Percentiles rank a stretch among this genome's conserved stretches.
phyloP scores from a whole-genome alignment of 2,113 vertebrate genomes.

The Paralichthys olivaceus region DNA sequence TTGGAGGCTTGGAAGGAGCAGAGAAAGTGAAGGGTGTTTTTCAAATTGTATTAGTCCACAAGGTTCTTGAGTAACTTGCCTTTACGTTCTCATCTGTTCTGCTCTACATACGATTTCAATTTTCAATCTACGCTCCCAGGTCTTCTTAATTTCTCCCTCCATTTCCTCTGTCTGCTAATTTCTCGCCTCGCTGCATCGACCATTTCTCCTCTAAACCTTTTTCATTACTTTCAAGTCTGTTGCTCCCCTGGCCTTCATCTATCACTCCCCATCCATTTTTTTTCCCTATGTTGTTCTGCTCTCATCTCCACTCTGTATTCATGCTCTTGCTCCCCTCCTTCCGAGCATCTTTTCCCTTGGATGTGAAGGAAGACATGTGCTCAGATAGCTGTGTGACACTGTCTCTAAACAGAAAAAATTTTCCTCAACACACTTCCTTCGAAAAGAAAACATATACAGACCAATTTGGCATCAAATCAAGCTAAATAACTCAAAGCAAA shows the following conservation, averaged over 20 bases:
- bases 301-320: background rate
- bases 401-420: slow-evolving; percentile 25
- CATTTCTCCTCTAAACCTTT: background rate
- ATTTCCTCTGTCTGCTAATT: slow-evolving; percentile 15
- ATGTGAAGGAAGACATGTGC: slow-evolving; percentile 34
- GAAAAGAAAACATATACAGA: slow-evolving; percentile 9
- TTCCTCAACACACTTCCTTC: background rate
- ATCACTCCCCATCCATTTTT: background rate
- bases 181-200: slow-evolving; percentile 10
- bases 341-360: background rate
- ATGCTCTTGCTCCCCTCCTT: background rate
- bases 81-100: background rate
- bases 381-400: slow-evolving; percentile 25
- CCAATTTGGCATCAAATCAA: slow-evolving; percentile 33
- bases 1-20: background rate
- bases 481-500: slow-evolving; percentile 18
- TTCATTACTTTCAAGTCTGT: background rate
- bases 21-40: background rate
- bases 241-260: background rate
- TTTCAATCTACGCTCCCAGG: background rate
- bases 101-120: background rate
- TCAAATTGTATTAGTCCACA: background rate
- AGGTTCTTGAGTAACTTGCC: background rate
- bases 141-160: slow-evolving; percentile 18
- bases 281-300: background rate